Conservation (phyloP, 1,140 invertebrate species). For the Nautilus pompilius region DNA sequence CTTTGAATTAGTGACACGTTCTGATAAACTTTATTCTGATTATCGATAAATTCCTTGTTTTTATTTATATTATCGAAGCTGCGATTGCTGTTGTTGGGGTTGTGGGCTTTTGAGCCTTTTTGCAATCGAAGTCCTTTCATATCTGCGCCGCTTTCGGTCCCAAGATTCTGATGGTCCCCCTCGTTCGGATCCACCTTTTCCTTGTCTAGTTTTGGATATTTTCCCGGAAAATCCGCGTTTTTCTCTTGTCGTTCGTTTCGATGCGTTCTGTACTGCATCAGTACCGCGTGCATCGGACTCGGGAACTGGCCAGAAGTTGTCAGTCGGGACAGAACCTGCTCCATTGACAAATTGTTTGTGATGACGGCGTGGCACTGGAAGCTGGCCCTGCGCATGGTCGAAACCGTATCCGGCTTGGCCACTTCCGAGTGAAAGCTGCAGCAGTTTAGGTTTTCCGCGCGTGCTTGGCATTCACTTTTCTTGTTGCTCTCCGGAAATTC, state of each 20-base stretch:
- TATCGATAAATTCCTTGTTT: too few species aligned
- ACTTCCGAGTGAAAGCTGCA: too few species aligned
- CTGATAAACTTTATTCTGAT: too few species aligned
- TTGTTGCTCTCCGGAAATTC: too few species aligned
- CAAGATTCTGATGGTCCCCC: not conserved
- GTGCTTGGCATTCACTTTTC: too few species aligned
- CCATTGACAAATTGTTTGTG: not conserved
- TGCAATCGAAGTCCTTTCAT: not conserved
- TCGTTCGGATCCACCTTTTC: not conserved
- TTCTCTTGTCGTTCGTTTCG: not conserved
- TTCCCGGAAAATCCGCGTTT: not conserved
- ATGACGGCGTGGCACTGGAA: constrained; percentile 2
- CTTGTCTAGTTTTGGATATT: not conserved
- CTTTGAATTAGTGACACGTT: too few species aligned
- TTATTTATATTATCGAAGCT: too few species aligned
- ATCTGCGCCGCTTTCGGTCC: not conserved
- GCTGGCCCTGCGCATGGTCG: not conserved
- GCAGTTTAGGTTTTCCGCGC: too few species aligned
- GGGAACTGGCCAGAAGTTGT: not conserved
- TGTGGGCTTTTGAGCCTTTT: not conserved
- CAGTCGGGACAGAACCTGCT: not conserved
- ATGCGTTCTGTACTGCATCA: not conserved
- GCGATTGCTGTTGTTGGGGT: too few species aligned
- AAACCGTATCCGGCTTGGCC: not conserved
- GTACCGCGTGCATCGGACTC: constrained; percentile 6